A percentile compares a stretch with the other conserved stretches of the same genome.
These are phyloP conservation scores for Lasius fuliginosus DNA, from an alignment of 2,888 invertebrate genomes.

Conservation along the genomic window DNA sequence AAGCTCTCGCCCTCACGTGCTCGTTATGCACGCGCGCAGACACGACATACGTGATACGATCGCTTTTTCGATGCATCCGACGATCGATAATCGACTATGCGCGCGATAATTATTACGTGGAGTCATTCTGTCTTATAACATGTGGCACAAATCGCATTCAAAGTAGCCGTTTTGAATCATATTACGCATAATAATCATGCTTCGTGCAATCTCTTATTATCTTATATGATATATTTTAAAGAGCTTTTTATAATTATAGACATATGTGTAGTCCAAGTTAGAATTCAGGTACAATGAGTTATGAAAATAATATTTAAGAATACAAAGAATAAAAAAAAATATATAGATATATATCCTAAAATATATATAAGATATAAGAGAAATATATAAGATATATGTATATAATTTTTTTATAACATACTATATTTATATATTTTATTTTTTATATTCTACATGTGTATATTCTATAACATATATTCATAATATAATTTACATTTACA, in stretches of 20 bases:
- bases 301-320: too few relatives aligned
- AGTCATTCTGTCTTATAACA: background rate
- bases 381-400: background rate
- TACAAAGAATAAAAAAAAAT: too few relatives aligned
- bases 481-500: background rate
- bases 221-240: background rate
- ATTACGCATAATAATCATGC: background rate
- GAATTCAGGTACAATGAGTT: too few relatives aligned
- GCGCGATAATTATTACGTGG: slow-evolving; percentile 17
- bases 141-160: background rate
- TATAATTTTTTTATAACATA: background rate
- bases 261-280: background rate
- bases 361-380: background rate
- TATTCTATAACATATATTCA: background rate
- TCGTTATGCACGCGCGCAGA: slow-evolving; percentile 3
- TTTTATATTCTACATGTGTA: background rate
- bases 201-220: background rate
- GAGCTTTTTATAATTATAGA: background rate
- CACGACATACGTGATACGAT: slow-evolving; percentile 18
- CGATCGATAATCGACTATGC: slow-evolving; percentile 24
- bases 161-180: background rate
- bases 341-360: too few relatives aligned
- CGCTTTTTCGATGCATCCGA: slow-evolving; percentile 18
- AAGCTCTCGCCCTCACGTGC: slow-evolving; percentile 51
- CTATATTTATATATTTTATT: background rate